Conservation (phyloP, 2,888 invertebrate species). For the Plebejus argus region DNA sequence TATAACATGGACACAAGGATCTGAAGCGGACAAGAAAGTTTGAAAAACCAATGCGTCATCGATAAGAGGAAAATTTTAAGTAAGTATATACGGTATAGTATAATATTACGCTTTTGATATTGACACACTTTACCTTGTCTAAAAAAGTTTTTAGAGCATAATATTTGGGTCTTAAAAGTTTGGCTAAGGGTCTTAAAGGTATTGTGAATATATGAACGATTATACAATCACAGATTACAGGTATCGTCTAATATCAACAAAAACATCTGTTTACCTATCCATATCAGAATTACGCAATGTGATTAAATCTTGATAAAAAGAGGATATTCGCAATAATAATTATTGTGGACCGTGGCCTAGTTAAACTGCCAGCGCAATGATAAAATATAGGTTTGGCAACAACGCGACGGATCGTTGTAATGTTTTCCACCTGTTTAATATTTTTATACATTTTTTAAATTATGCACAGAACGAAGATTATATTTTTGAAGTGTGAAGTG, state of each 20-base stretch:
- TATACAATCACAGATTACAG: slow-evolving; percentile 3
- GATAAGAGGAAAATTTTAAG: slow-evolving; percentile 28
- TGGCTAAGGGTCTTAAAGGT: not conserved
- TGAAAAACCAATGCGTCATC: slow-evolving; percentile 40
- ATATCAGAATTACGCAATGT: slow-evolving; percentile 21
- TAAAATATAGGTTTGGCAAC: slow-evolving; percentile 27
- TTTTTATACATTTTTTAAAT: not conserved
- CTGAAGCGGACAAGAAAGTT: slow-evolving; percentile 37
- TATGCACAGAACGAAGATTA: not conserved
- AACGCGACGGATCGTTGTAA: slow-evolving; percentile 1
- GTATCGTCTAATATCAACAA: not conserved
- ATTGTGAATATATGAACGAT: slow-evolving; percentile 4
- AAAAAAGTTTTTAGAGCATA: not conserved
- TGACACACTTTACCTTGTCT: not conserved
- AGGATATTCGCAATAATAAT: slow-evolving; percentile 30
- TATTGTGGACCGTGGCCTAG: slow-evolving; percentile 26
- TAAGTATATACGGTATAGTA: too few species aligned
- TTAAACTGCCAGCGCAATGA: slow-evolving; percentile 15
- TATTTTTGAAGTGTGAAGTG: too few species aligned
- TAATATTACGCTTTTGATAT: not conserved
- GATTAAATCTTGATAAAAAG: slow-evolving; percentile 27
- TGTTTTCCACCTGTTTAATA: slow-evolving; percentile 16
- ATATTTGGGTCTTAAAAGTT: not conserved
- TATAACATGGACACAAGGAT: not conserved
- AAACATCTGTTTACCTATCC: slow-evolving; percentile 7